A percentile compares a stretch with the other conserved stretches of the same genome.
Evolutionary conservation across 2,797 vertebrate species (phyloP).

Genomic region (Apodemus agrarius): DNA sequence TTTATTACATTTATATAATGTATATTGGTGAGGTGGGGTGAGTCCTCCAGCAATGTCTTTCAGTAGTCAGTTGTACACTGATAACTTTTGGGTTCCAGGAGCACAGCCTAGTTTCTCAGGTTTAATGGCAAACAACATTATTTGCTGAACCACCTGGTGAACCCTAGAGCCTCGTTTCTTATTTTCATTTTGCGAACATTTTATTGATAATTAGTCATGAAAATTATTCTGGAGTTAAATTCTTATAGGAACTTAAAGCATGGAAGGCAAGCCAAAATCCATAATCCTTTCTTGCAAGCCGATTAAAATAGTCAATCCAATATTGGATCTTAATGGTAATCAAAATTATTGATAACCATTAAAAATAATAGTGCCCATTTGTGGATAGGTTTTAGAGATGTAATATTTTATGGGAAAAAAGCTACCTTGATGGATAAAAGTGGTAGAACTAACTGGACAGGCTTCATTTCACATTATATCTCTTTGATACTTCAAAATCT

Average conservation of each 20-base stretch:
- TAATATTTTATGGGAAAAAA: not conserved
- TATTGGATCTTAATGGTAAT: not conserved
- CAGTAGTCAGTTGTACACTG: not conserved
- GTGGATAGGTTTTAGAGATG: constrained; percentile 37
- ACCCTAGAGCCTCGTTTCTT: not conserved
- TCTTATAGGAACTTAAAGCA: not conserved
- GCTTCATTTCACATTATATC: constrained; percentile 53
- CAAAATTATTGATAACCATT: constrained; percentile 30
- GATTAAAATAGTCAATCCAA: constrained; percentile 49
- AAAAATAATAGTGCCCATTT: constrained; percentile 67
- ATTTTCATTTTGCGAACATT: constrained; percentile 21
- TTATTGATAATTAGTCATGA: constrained; percentile 10
- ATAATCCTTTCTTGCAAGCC: not conserved
- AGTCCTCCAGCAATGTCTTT: not conserved
- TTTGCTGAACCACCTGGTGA: not conserved
- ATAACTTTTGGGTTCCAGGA: not conserved
- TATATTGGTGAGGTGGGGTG: not conserved
- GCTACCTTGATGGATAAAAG: constrained; percentile 39
- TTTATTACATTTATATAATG: too few species aligned
- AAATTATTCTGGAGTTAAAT: constrained; percentile 47
- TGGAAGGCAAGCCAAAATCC: not conserved
- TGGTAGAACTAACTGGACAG: not conserved
- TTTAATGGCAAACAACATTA: not conserved
- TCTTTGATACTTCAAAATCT: constrained; percentile 75
- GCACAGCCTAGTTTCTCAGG: not conserved